Conservation (phyloP, 1,140 invertebrate genomes). For the Drosophila nikananu region DNA sequence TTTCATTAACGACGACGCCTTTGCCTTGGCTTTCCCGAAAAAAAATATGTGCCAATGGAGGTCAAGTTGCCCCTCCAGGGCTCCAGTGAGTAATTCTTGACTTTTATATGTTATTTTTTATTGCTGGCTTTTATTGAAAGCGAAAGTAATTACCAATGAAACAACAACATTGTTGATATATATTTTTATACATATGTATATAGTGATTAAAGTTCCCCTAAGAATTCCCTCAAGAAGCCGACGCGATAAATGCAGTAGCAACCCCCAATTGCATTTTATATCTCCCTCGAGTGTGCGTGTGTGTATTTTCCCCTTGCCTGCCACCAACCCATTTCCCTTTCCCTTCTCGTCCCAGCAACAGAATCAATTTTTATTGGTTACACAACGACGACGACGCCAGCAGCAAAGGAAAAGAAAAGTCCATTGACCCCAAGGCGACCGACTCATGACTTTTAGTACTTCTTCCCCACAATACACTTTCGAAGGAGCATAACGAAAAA, state of each 20-base stretch:
- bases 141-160: constrained; percentile 71
- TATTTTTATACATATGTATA: constrained; percentile 1
- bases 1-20: constrained; percentile 49
- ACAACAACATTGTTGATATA: constrained; percentile 13
- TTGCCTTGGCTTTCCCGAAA: constrained; percentile 48
- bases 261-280: constrained; percentile 62
- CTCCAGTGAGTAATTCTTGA: constrained; percentile 47
- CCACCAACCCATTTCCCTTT: background rate
- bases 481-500: background rate
- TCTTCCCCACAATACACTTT: constrained; percentile 41
- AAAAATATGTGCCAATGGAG: constrained; percentile 29
- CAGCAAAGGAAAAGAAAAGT: constrained; percentile 59
- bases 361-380: constrained; percentile 83
- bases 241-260: constrained; percentile 55
- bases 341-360: constrained; percentile 54
- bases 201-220: background rate
- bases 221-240: constrained; percentile 28
- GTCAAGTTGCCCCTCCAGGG: constrained; percentile 27
- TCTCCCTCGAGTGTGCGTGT: constrained; percentile 31
- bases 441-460: constrained; percentile 76
- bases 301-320: constrained; percentile 5
- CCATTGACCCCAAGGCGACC: constrained; percentile 64
- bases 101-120: constrained; percentile 6
- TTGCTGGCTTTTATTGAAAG: constrained; percentile 59
- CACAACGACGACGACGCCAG: constrained; percentile 71